These are phyloP conservation scores for Zaprionus kolodkinae DNA, from an alignment of 1,140 invertebrate genomes.

Conservation along the genomic window DNA sequence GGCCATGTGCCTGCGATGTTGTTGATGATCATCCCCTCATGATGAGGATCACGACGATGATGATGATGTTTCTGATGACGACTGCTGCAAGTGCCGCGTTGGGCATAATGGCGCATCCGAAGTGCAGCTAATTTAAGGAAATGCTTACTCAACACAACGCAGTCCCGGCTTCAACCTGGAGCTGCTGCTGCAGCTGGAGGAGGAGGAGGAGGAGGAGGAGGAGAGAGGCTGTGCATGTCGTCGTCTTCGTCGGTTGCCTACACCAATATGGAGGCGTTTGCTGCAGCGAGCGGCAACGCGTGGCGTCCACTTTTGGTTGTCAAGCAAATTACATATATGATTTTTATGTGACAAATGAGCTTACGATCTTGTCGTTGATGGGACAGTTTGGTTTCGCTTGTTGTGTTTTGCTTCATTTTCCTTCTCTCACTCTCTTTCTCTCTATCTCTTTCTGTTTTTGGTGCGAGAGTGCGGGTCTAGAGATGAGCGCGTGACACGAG, in stretches of 20 bases:
- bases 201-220: not conserved
- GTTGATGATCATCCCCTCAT: constrained; percentile 12
- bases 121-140: constrained; percentile 82
- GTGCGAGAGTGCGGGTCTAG: not conserved
- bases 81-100: constrained; percentile 21
- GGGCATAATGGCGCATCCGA: constrained; percentile 64
- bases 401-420: constrained; percentile 21
- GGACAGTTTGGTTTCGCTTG: constrained; percentile 50
- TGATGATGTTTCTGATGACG: constrained; percentile 28
- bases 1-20: constrained; percentile 54
- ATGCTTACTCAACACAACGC: constrained; percentile 63
- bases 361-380: constrained; percentile 75
- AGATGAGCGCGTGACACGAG: constrained; percentile 43
- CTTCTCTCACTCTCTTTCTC: no score
- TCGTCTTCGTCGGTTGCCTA: constrained; percentile 33
- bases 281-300: constrained; percentile 63
- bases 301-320: constrained; percentile 81
- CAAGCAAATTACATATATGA: constrained; percentile 83
- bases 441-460: not conserved
- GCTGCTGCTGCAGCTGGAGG: constrained; percentile 2
- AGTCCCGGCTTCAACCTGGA: constrained; percentile 36
- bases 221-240: constrained; percentile 18
- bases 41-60: constrained; percentile 31
- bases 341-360: constrained; percentile 82
- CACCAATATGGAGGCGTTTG: constrained; percentile 80